Conservation (phyloP, 2,888 invertebrate genomes). For the Parnassius smintheus region DNA sequence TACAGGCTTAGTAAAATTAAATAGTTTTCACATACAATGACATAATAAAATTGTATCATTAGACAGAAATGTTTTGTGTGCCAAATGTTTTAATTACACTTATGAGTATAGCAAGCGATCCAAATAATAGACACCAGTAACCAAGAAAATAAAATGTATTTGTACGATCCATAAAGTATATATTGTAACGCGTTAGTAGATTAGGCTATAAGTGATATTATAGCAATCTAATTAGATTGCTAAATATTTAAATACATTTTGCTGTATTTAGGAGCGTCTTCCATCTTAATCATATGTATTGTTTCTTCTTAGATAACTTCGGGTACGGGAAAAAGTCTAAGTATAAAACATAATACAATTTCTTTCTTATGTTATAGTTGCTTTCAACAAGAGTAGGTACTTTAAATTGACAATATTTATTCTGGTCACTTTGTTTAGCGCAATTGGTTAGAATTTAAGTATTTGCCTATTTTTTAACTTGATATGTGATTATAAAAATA, state of each 20-base stretch:
- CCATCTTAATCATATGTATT: conserved; percentile 69
- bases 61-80: conserved; percentile 54
- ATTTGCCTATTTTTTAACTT: too few species aligned
- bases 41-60: not conserved
- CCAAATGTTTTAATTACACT: conserved; percentile 64
- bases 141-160: conserved; percentile 42
- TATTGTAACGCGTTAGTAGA: conserved; percentile 61
- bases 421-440: too few species aligned
- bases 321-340: conserved; percentile 44
- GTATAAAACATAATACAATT: conserved; percentile 19
- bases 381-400: too few species aligned
- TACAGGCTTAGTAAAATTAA: too few species aligned
- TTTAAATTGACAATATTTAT: too few species aligned
- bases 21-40: too few species aligned
- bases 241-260: conserved; percentile 72
- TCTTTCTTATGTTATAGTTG: not conserved
- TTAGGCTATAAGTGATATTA: conserved; percentile 76
- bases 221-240: conserved; percentile 61
- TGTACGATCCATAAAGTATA: conserved; percentile 51
- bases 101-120: conserved; percentile 56
- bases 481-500: conserved; percentile 17
- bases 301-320: conserved; percentile 64
- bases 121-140: conserved; percentile 54
- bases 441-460: too few species aligned
- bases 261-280: conserved; percentile 81